These are phyloP conservation scores for Clupea harengus DNA, from an alignment of 2,113 vertebrate genomes.

Conservation along the genomic window DNA sequence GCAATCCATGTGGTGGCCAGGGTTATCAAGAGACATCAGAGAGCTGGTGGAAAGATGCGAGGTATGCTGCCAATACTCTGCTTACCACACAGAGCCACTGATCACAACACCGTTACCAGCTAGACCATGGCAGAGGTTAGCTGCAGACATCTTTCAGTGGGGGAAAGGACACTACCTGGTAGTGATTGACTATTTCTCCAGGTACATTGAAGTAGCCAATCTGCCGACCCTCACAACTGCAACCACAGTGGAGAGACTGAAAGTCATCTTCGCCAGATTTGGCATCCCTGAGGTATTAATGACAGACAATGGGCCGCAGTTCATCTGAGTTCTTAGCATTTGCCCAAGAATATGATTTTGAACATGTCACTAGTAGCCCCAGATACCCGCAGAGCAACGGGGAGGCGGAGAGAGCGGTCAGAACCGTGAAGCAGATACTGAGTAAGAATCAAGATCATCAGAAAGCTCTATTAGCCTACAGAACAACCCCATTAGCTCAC, in stretches of 20 bases:
- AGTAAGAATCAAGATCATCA: slow-evolving; percentile 23
- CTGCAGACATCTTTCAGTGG: too few relatives aligned
- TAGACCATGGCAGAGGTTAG: too few relatives aligned
- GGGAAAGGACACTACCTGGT: too few relatives aligned
- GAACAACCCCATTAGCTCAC: slow-evolving; percentile 22
- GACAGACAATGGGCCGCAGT: background rate
- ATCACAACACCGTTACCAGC: too few relatives aligned
- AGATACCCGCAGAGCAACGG: background rate
- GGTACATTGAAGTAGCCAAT: too few relatives aligned
- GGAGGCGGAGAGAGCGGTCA: slow-evolving; percentile 7
- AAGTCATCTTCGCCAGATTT: slow-evolving; percentile 4
- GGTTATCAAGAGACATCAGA: too few relatives aligned
- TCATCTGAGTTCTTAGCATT: background rate
- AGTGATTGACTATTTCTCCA: background rate
- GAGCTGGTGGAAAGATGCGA: too few relatives aligned
- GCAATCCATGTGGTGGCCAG: too few relatives aligned
- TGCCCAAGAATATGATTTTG: background rate
- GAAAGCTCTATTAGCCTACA: slow-evolving; percentile 24
- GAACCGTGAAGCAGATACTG: slow-evolving; percentile 9
- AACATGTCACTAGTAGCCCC: background rate
- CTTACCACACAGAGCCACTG: too few relatives aligned
- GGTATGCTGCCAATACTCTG: too few relatives aligned
- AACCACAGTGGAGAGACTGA: background rate
- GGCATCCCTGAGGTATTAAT: background rate
- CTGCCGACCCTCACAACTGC: background rate